phyloP scores from a whole-genome alignment of 2,113 vertebrate species.

The Corythoichthys intestinalis region DNA sequence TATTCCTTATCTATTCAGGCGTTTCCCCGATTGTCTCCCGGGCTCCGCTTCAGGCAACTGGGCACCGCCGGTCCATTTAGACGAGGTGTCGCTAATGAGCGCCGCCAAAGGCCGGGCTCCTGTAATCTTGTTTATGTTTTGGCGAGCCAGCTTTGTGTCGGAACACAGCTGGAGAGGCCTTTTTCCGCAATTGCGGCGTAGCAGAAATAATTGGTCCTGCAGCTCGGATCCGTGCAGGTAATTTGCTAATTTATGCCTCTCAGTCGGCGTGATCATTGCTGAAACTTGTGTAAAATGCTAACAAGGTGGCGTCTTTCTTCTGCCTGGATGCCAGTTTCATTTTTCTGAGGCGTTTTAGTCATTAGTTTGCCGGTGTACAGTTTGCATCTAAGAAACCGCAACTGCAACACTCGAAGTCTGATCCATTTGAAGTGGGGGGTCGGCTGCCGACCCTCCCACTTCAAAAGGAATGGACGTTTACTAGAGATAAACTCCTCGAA shows the following conservation, averaged over 20 bases:
- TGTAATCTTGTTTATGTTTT: constrained; percentile 67
- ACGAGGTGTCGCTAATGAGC: constrained; percentile 36
- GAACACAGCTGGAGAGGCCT: constrained; percentile 65
- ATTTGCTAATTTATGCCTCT: constrained; percentile 64
- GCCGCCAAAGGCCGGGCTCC: constrained; percentile 46
- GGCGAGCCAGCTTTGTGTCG: constrained; percentile 64
- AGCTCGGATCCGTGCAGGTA: constrained; percentile 65
- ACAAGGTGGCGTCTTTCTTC: constrained; percentile 20
- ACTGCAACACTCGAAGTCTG: too few species aligned
- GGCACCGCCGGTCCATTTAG: constrained; percentile 41
- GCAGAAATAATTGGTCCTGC: constrained; percentile 66
- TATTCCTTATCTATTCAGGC: constrained; percentile 17
- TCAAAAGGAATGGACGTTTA: too few species aligned
- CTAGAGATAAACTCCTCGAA: too few species aligned
- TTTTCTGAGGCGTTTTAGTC: not conserved
- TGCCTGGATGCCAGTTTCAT: not conserved
- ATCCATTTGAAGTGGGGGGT: too few species aligned
- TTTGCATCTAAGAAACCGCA: not conserved
- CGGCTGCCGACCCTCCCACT: too few species aligned
- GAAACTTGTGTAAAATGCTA: constrained; percentile 17
- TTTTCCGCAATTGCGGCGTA: constrained; percentile 50
- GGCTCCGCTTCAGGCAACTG: constrained; percentile 9
- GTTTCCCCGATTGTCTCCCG: not conserved
- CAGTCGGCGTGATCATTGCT: constrained; percentile 38
- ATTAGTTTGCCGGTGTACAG: not conserved